Evolutionary conservation across 2,113 vertebrate species (phyloP).

Genomic region (Phainopepla nitens): DNA sequence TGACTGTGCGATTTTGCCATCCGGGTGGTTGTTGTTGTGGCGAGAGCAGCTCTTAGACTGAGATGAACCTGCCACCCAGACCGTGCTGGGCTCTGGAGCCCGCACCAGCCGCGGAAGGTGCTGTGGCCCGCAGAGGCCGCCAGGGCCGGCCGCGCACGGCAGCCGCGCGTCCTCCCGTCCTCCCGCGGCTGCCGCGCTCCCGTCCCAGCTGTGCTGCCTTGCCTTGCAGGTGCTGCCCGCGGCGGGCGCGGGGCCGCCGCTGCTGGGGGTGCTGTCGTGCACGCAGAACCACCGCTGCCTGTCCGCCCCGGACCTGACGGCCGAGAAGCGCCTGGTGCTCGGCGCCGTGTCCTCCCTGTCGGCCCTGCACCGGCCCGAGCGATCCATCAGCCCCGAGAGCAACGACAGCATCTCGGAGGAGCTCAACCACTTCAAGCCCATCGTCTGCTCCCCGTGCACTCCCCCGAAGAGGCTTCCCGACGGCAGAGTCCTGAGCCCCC

Average conservation of each 20-base stretch:
- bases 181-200: neutral
- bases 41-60: neutral
- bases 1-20: neutral
- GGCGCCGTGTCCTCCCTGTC: conserved; percentile 54
- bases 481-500: conserved; percentile 83
- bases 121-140: neutral
- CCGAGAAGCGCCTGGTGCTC: conserved; percentile 77
- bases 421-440: conserved; percentile 97
- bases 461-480: conserved; percentile 92
- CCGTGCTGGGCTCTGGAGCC: accelerated
- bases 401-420: conserved; percentile 98
- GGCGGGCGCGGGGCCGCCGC: conserved; percentile 61
- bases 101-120: accelerated
- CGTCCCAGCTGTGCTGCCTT: neutral
- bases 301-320: conserved; percentile 80
- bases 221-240: conserved; percentile 55
- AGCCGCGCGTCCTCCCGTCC: accelerated
- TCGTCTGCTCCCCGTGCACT: conserved; percentile 94
- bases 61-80: neutral
- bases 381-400: conserved; percentile 93
- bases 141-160: accelerated
- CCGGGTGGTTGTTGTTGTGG: accelerated
- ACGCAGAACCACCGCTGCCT: conserved; percentile 89
- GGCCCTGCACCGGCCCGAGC: conserved; percentile 72
- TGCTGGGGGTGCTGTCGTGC: conserved; percentile 84